Evolutionary conservation across 92 coral and sea anemone species (phyloP).

Genomic region (Zoanthus sansibaricus): DNA sequence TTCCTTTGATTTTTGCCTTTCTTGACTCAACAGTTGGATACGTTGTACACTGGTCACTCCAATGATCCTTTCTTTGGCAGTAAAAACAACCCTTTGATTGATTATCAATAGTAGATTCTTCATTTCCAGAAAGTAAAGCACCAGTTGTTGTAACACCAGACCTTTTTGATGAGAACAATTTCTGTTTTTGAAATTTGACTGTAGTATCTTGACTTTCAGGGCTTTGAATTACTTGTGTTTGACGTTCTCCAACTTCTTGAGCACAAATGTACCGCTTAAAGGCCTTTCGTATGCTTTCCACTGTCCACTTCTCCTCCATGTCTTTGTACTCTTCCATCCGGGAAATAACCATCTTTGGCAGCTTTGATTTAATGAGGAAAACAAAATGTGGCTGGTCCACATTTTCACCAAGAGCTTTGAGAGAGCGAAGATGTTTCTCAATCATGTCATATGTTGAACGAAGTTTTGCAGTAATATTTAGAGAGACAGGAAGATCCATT

Average conservation of each 20-base stretch:
- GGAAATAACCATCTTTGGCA: too few species aligned
- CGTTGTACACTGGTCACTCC: constrained; percentile 49
- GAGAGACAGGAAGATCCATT: too few species aligned
- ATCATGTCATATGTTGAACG: too few species aligned
- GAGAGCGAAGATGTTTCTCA: too few species aligned
- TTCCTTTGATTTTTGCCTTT: constrained; percentile 37
- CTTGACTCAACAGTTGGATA: constrained; percentile 28
- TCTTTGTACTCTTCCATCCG: too few species aligned
- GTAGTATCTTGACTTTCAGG: constrained; percentile 38
- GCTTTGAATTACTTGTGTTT: constrained; percentile 37
- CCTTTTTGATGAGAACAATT: constrained; percentile 38
- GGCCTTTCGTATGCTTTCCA: constrained; percentile 5
- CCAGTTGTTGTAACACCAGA: constrained; percentile 44
- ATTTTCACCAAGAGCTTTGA: too few species aligned
- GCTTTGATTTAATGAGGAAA: too few species aligned
- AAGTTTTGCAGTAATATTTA: too few species aligned
- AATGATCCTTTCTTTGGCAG: constrained; percentile 52
- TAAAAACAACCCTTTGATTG: constrained; percentile 36
- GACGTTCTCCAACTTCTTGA: constrained; percentile 44
- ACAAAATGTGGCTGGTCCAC: too few species aligned
- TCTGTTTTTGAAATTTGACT: constrained; percentile 39
- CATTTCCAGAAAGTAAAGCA: constrained; percentile 54
- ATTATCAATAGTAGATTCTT: constrained; percentile 35
- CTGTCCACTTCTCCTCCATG: too few species aligned
- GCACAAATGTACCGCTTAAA: constrained; percentile 50